Evolutionary conservation across 2,888 invertebrate species (phyloP).

Genomic region (Brassicogethes aeneus): DNA sequence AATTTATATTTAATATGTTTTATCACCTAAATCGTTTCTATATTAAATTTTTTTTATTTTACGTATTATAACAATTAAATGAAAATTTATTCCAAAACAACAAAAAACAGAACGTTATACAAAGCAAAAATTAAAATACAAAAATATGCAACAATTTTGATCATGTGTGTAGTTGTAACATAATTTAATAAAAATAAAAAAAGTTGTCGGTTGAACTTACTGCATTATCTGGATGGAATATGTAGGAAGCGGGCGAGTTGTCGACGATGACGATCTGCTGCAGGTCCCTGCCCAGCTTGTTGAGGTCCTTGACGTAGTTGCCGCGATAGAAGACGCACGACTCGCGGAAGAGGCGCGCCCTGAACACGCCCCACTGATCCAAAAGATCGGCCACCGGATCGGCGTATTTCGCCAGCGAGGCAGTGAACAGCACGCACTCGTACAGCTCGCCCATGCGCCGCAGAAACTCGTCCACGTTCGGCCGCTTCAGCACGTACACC

Average conservation of each 20-base stretch:
- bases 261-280: conserved; percentile 97
- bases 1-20: too few relatives aligned
- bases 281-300: conserved; percentile 92
- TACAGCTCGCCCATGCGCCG: conserved; percentile 96
- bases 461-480: conserved; percentile 98
- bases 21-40: too few relatives aligned
- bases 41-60: too few relatives aligned
- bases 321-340: conserved; percentile 99
- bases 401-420: conserved; percentile 98
- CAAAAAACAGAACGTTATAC: too few relatives aligned
- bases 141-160: too few relatives aligned
- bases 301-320: conserved; percentile 99
- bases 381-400: conserved; percentile 98
- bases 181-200: too few relatives aligned
- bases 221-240: conserved; percentile 99
- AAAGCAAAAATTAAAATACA: too few relatives aligned
- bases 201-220: too few relatives aligned
- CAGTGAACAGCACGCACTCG: conserved; percentile 99
- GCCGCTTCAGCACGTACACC: conserved; percentile 97
- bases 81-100: too few relatives aligned
- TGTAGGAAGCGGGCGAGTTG: conserved; percentile 99
- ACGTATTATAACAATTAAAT: too few relatives aligned
- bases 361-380: conserved; percentile 94
- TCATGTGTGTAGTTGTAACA: too few relatives aligned
- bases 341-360: conserved; percentile 95